phyloP scores from a whole-genome alignment of 2,797 vertebrate genomes.

The Sebastes oblongus region DNA sequence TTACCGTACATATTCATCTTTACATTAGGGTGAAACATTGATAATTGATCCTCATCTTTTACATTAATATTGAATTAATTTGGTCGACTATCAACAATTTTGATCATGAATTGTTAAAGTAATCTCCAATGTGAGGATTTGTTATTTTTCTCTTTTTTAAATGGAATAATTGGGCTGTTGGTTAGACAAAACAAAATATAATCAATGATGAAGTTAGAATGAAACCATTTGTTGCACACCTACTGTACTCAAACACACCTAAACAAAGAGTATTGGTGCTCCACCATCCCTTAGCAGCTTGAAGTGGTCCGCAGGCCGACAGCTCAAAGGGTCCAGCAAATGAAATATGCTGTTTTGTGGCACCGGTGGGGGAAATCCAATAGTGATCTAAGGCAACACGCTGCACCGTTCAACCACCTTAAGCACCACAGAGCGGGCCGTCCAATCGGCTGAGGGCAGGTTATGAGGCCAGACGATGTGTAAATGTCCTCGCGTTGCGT shows the following conservation, averaged over 20 bases:
- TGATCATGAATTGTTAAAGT: not conserved
- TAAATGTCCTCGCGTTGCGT: slow-evolving; percentile 63
- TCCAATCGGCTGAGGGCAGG: slow-evolving; percentile 32
- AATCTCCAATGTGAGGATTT: not conserved
- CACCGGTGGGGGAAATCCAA: slow-evolving; percentile 54
- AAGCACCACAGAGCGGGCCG: slow-evolving; percentile 24
- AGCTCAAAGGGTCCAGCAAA: slow-evolving; percentile 28
- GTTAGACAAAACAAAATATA: not conserved
- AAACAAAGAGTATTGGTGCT: not conserved
- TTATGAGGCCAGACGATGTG: slow-evolving; percentile 70
- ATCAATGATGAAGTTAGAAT: not conserved
- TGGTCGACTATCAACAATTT: not conserved
- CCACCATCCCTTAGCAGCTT: not conserved
- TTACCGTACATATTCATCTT: not conserved
- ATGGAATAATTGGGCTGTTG: not conserved
- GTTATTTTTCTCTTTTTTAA: not conserved
- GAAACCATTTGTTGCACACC: not conserved
- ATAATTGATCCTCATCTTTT: not conserved
- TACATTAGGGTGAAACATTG: not conserved
- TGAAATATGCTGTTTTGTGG: slow-evolving; percentile 55
- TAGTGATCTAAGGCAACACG: slow-evolving; percentile 35
- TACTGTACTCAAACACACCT: not conserved
- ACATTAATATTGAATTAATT: not conserved
- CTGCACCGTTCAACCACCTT: slow-evolving; percentile 25
- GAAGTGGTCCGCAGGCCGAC: not conserved